Percentiles rank a stretch among this genome's conserved stretches.
Evolutionary conservation across 2,797 vertebrate species (phyloP).

Genomic region (Pipistrellus nathusii): DNA sequence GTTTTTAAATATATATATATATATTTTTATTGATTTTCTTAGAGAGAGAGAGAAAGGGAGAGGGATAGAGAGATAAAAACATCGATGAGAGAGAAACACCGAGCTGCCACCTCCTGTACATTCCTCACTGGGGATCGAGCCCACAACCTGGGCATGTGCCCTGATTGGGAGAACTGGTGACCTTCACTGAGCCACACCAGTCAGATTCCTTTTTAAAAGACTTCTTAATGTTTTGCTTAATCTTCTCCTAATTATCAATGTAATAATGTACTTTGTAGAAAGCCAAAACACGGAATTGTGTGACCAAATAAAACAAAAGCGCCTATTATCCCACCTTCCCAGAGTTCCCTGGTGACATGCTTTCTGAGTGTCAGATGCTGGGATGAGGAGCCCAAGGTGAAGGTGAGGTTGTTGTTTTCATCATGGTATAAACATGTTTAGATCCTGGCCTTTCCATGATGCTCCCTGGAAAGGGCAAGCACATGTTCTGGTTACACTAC

Average conservation of each 20-base stretch:
- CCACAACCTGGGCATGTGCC: no score
- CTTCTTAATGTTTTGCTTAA: conserved; percentile 4
- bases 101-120: no score
- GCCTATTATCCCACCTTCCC: not conserved
- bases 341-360: not conserved
- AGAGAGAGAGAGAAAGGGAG: no score
- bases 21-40: no score
- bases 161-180: no score
- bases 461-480: not conserved
- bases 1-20: no score
- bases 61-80: no score
- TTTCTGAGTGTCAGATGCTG: not conserved
- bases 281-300: not conserved
- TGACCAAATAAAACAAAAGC: not conserved
- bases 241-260: conserved; percentile 5
- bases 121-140: no score
- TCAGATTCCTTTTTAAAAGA: not conserved
- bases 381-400: not conserved
- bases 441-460: not conserved
- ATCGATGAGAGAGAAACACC: no score
- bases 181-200: no score
- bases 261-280: not conserved
- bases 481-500: not conserved
- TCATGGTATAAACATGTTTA: not conserved
- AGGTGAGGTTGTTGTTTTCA: not conserved